These are phyloP conservation scores for Drosophila lacertosa DNA, from an alignment of 1,140 invertebrate genomes.

Conservation along the genomic window DNA sequence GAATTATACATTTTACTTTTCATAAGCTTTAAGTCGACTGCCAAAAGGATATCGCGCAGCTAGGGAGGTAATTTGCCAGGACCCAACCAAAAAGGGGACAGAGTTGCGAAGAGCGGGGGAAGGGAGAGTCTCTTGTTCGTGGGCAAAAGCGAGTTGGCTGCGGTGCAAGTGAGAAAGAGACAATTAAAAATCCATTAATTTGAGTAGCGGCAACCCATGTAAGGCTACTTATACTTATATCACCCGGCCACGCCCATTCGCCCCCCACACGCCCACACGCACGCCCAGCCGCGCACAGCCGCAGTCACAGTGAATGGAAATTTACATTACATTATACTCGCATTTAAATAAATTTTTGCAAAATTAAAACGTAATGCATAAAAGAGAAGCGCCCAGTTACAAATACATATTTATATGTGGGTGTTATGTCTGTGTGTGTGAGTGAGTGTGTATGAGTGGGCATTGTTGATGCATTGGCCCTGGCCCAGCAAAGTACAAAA, in stretches of 20 bases:
- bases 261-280: conserved; percentile 20
- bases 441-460: conserved; percentile 22
- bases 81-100: conserved; percentile 16
- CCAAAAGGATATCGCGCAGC: conserved; percentile 23
- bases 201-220: conserved; percentile 77
- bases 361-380: conserved; percentile 79
- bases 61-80: conserved; percentile 43
- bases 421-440: conserved; percentile 4
- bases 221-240: conserved; percentile 75
- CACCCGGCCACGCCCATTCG: conserved; percentile 34
- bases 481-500: conserved; percentile 57
- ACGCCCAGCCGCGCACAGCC: not conserved
- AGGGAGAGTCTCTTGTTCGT: too few relatives aligned
- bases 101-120: not conserved
- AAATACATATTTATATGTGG: not conserved
- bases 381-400: conserved; percentile 31
- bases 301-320: conserved; percentile 61
- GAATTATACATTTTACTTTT: conserved; percentile 43
- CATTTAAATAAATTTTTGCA: conserved; percentile 81
- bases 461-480: conserved; percentile 69
- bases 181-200: conserved; percentile 83
- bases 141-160: conserved; percentile 23
- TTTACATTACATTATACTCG: conserved; percentile 80
- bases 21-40: conserved; percentile 40
- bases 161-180: conserved; percentile 78